phyloP scores from a whole-genome alignment of 1,140 invertebrate genomes.

The Apis dorsata region DNA sequence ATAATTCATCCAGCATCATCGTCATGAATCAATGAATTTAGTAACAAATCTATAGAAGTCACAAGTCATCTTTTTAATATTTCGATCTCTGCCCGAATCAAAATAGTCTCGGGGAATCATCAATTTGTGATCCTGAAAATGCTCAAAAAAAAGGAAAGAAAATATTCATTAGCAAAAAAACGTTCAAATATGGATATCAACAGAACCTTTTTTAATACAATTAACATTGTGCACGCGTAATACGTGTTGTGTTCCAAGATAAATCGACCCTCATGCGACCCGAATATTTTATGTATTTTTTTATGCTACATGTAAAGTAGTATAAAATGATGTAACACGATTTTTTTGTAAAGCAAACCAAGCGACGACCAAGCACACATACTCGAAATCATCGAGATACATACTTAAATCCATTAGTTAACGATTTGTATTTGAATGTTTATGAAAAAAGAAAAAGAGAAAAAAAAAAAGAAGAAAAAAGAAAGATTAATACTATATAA shows the following conservation, averaged over 20 bases:
- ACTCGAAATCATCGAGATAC: conserved; percentile 10
- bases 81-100: conserved; percentile 15
- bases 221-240: not conserved
- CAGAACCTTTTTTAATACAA: conserved; percentile 3
- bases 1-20: not conserved
- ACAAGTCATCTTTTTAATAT: not conserved
- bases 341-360: conserved; percentile 11
- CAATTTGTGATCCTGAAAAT: conserved; percentile 31
- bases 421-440: conserved; percentile 24
- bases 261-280: not conserved
- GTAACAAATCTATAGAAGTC: not conserved
- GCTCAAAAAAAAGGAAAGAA: conserved; percentile 19
- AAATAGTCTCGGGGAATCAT: conserved; percentile 15
- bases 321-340: not conserved
- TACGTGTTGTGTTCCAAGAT: not conserved
- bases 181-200: not conserved
- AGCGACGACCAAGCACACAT: conserved; percentile 38
- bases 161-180: not conserved
- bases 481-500: not conserved
- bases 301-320: conserved; percentile 30
- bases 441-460: not conserved
- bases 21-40: conserved; percentile 16
- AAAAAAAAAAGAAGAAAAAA: not conserved
- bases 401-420: conserved; percentile 14
- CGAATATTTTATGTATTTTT: conserved; percentile 46